Base-by-base conservation (phyloP, 2,888 invertebrate species). In the Pollenia amentaria region DNA sequence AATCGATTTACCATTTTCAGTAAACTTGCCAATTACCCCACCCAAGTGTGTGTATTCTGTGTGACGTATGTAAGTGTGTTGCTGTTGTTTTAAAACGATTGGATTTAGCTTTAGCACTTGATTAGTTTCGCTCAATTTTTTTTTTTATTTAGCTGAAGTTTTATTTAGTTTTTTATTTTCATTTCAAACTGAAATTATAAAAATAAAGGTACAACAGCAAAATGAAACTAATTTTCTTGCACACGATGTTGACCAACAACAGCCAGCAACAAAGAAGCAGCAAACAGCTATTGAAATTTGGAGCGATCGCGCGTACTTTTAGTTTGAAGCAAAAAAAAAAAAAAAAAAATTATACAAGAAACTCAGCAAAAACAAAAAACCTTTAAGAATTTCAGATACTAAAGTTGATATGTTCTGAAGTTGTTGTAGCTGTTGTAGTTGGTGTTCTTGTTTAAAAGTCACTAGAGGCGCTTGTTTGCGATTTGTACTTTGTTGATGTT, bases 191-290 rank as follows among this genome's bases (percentile, higher is more conserved):
- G 77, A 87, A 84, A 87, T 87, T 87, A 78, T 81, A 84, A 84
- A 87, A 84, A 83, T 77, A 69, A 77, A 87, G 72, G 83, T 65
- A 77, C 79, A 87, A 84, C 83, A 83, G 87, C 81, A 88, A 84
- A 84, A 89, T 92, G 91, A 92, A 92, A 92, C 92, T 93, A 92
- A 93, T 93, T 93, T 93, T 92, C 92, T 92, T 93, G 92, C 92
- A 92, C 92, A 92, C 92, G 92, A 91, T 90, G 91, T 87, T 87
- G 87, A 87, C 87, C 87, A 87, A 78, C 78, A 84, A 82, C 53
- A 67, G 62, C 57, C 65, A 88, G 88, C 86, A 70, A 82, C 65
- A 72, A 77, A 60, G 72, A 75, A 67, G 53, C 73, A 84, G 64
- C 51, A n/a, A 84, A 60, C 67, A 88, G 82, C 88, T 91, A 92